These are phyloP conservation scores for Notolabrus celidotus DNA, from an alignment of 2,797 vertebrate genomes.

Conservation along the genomic window DNA sequence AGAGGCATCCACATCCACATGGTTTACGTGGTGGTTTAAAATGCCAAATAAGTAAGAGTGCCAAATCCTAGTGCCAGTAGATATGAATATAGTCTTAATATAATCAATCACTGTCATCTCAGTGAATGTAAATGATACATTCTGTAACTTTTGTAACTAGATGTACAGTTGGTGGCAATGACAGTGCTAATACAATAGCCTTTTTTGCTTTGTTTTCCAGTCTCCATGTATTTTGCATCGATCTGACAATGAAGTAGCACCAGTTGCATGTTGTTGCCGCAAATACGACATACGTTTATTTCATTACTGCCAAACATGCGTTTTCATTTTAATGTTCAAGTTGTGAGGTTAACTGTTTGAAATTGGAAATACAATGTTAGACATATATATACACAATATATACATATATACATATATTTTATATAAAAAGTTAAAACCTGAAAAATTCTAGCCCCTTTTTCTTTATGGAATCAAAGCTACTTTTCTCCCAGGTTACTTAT, in stretches of 20 bases:
- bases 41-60: conserved; percentile 88
- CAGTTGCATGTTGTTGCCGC: conserved; percentile 82
- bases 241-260: conserved; percentile 81
- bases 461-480: conserved; percentile 44
- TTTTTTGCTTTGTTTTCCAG: conserved; percentile 73
- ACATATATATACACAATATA: conserved; percentile 72
- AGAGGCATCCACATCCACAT: conserved; percentile 75
- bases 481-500: conserved; percentile 27
- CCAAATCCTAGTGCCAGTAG: conserved; percentile 85
- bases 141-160: conserved; percentile 87
- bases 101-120: conserved; percentile 85
- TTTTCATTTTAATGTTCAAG: conserved; percentile 79
- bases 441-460: conserved; percentile 58
- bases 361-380: conserved; percentile 79
- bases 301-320: conserved; percentile 71
- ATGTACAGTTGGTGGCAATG: conserved; percentile 86
- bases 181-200: conserved; percentile 80
- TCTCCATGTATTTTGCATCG: conserved; percentile 78
- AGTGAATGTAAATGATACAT: conserved; percentile 87
- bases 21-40: conserved; percentile 70
- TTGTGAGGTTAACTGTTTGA: conserved; percentile 80
- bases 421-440: conserved; percentile 75
- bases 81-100: conserved; percentile 84
- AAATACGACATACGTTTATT: conserved; percentile 68
- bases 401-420: conserved; percentile 81